Evolutionary conservation across 1,140 invertebrate species (phyloP).

Genomic region (Neodiprion pinetum): DNA sequence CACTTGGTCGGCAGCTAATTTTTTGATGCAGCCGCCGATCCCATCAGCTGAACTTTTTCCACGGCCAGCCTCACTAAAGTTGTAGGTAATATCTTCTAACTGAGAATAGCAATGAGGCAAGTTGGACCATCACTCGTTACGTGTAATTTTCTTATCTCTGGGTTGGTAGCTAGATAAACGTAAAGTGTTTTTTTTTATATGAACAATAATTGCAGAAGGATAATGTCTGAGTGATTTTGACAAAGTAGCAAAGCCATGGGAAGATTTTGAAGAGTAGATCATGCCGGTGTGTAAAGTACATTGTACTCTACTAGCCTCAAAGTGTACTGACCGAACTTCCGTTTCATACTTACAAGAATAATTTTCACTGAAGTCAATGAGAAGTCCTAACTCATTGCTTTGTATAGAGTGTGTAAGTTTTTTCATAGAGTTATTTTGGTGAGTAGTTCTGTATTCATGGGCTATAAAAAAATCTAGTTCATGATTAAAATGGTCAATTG

Average conservation of each 20-base stretch:
- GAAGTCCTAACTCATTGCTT: conserved; percentile 21
- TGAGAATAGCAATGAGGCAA: conserved; percentile 20
- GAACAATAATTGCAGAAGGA: conserved; percentile 28
- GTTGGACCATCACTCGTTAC: conserved; percentile 31
- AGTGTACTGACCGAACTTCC: conserved; percentile 32
- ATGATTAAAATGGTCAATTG: conserved; percentile 19
- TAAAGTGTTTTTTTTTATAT: conserved; percentile 25
- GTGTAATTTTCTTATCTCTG: conserved; percentile 21
- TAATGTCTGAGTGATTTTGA: conserved; percentile 31
- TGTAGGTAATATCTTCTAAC: conserved; percentile 21
- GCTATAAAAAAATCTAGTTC: conserved; percentile 21
- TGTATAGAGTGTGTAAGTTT: conserved; percentile 19
- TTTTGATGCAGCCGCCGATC: conserved; percentile 35
- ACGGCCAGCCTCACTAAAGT: conserved; percentile 36
- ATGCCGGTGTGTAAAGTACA: conserved; percentile 31
- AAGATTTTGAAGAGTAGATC: conserved; percentile 23
- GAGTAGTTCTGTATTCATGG: conserved; percentile 28
- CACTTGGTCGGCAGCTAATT: conserved; percentile 30
- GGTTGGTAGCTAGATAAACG: conserved; percentile 7
- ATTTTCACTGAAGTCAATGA: conserved; percentile 36
- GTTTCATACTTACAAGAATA: conserved; percentile 30
- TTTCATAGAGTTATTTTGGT: conserved; percentile 23
- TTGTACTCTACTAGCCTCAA: conserved; percentile 29
- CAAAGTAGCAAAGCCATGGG: conserved; percentile 26
- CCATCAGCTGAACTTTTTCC: conserved; percentile 37